Evolutionary conservation across 2,888 invertebrate species (phyloP).

Genomic region (Acleris holmiana): DNA sequence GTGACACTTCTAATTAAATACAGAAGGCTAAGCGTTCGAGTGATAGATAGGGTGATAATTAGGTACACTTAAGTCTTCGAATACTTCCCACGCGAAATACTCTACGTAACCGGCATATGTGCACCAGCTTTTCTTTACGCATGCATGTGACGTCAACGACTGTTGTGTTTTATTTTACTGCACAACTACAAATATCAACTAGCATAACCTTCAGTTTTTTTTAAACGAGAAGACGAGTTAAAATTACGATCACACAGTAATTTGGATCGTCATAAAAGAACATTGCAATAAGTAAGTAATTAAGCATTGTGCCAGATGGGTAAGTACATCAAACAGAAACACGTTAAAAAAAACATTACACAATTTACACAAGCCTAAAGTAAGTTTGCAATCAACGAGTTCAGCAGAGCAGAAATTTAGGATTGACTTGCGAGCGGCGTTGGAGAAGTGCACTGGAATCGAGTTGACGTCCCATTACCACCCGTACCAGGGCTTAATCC

Average conservation of each 20-base stretch:
- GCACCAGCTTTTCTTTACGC: constrained; percentile 15
- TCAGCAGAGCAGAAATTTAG: constrained; percentile 48
- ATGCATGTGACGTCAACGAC: constrained; percentile 21
- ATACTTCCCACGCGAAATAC: constrained; percentile 32
- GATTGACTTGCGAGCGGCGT: constrained; percentile 42
- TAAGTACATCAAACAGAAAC: constrained; percentile 17
- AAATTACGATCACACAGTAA: constrained; percentile 13
- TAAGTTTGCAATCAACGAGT: constrained; percentile 55
- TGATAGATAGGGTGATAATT: constrained; percentile 12
- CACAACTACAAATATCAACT: constrained; percentile 7
- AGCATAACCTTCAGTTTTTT: not conserved
- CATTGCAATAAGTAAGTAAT: constrained; percentile 10
- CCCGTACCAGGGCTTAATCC: constrained; percentile 57
- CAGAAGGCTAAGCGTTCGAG: constrained; percentile 16
- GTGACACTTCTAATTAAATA: constrained; percentile 24
- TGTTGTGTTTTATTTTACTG: constrained; percentile 10
- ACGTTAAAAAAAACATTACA: constrained; percentile 11
- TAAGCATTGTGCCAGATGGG: constrained; percentile 8
- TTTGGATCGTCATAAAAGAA: constrained; percentile 18
- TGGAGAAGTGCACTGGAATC: constrained; percentile 51
- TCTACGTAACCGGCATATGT: constrained; percentile 22
- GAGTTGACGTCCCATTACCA: constrained; percentile 57
- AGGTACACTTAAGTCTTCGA: constrained; percentile 11
- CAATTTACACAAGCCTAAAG: constrained; percentile 42
- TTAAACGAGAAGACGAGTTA: not conserved